Percentiles rank a stretch among this genome's conserved stretches.
Evolutionary conservation across 2,113 vertebrate genomes (phyloP).

Genomic region (Brachyistius frenatus): DNA sequence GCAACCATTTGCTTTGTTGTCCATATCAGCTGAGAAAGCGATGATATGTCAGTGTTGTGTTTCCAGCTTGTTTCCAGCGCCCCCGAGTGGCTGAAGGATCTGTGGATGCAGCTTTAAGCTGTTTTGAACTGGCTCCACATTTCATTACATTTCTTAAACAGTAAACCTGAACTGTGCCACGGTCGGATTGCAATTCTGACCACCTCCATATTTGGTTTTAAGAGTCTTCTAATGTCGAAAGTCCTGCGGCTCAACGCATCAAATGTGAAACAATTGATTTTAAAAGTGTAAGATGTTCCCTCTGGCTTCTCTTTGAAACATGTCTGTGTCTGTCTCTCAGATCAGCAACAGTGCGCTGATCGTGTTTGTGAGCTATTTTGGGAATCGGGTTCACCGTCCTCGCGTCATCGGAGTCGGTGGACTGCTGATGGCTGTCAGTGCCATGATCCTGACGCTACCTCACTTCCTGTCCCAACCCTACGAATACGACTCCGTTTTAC

Average conservation of each 20-base stretch:
- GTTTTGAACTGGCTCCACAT: too few species aligned
- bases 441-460: conserved; percentile 92
- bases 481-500: conserved; percentile 79
- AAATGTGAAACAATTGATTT: not conserved
- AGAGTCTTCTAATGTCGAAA: not conserved
- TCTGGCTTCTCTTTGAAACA: conserved; percentile 16
- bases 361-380: conserved; percentile 96
- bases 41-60: too few species aligned
- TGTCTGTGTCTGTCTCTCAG: conserved; percentile 75
- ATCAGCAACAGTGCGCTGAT: conserved; percentile 93
- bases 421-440: conserved; percentile 90
- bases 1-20: too few species aligned
- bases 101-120: too few species aligned
- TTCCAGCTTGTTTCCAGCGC: too few species aligned
- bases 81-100: too few species aligned
- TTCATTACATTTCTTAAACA: too few species aligned
- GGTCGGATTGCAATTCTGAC: too few species aligned
- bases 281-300: not conserved
- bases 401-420: conserved; percentile 90
- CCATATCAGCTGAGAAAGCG: too few species aligned
- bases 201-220: not conserved
- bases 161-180: too few species aligned
- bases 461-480: conserved; percentile 93
- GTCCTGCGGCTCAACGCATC: not conserved
- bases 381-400: conserved; percentile 92